Conservation (phyloP, 1,140 invertebrate genomes). For the Amphibalanus amphitrite region DNA sequence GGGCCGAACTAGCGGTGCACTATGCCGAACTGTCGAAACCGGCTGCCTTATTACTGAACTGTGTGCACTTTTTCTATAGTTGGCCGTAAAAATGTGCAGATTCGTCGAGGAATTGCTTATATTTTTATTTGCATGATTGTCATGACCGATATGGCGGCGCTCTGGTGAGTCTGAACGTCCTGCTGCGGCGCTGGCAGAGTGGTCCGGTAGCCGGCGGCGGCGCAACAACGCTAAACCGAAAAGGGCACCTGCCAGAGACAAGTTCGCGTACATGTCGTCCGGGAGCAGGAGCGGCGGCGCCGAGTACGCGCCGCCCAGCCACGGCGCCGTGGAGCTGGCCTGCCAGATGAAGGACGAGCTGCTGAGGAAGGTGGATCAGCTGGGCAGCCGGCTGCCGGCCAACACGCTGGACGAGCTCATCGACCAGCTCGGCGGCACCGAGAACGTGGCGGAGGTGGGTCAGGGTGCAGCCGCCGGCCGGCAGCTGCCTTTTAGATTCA, state of each 20-base stretch:
- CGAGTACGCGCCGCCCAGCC: slow-evolving; percentile 3
- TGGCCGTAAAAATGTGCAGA: too few species aligned
- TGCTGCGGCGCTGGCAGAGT: too few species aligned
- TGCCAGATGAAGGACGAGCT: slow-evolving; percentile 86
- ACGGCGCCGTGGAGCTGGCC: slow-evolving; percentile 43
- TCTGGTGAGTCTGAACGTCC: too few species aligned
- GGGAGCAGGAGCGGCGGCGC: neutral
- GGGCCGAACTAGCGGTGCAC: too few species aligned
- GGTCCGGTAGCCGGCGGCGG: too few species aligned
- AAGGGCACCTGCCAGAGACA: neutral
- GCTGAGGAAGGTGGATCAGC: slow-evolving; percentile 60
- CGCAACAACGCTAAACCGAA: neutral
- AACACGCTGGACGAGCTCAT: slow-evolving; percentile 97
- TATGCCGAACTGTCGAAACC: too few species aligned
- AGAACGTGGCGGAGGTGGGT: slow-evolving; percentile 80
- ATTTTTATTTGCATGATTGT: neutral
- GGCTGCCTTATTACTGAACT: too few species aligned
- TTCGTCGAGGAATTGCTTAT: too few species aligned
- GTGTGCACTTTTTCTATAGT: too few species aligned
- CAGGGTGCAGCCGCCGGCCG: neutral
- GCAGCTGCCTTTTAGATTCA: too few species aligned
- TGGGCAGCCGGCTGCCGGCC: slow-evolving; percentile 80
- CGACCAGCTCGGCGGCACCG: slow-evolving; percentile 90
- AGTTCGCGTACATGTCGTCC: neutral
- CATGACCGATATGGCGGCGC: too few species aligned